A percentile compares a stretch with the other conserved stretches of the same genome.
Evolutionary conservation across 1,140 invertebrate species (phyloP).

Genomic region (Semibalanus balanoides): DNA sequence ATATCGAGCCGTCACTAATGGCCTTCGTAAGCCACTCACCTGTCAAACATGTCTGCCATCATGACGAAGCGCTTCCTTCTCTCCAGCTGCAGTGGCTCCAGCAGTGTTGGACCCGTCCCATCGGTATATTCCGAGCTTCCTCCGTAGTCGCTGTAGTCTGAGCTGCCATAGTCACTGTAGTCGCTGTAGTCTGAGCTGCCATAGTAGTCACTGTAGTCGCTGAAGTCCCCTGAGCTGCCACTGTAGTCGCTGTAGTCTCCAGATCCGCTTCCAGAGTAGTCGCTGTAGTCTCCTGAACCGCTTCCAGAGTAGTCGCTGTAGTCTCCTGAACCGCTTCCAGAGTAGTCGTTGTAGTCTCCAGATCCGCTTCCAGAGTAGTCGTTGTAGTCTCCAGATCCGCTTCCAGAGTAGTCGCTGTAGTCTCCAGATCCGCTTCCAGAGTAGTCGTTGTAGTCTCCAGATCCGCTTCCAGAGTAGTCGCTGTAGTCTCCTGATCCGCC

Average conservation of each 20-base stretch:
- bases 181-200: background rate
- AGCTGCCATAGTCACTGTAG: background rate
- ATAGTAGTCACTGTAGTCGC: no score
- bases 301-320: background rate
- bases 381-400: background rate
- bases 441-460: background rate
- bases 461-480: background rate
- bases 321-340: background rate
- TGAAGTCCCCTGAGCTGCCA: background rate
- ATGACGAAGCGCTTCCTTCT: background rate
- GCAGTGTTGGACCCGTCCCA: no score
- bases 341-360: background rate
- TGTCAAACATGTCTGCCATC: background rate
- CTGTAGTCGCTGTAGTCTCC: background rate
- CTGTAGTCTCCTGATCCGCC: background rate
- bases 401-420: background rate
- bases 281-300: no score
- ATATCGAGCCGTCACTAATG: no score
- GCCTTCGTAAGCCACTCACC: no score
- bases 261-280: background rate
- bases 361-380: background rate
- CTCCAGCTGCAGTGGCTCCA: no score
- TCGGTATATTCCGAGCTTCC: no score
- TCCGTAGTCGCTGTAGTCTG: background rate
- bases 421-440: background rate